Percentiles rank a stretch among this genome's conserved stretches.
These are phyloP conservation scores for Smutsia gigantea DNA, from an alignment of 2,797 vertebrate genomes.

Conservation along the genomic window DNA sequence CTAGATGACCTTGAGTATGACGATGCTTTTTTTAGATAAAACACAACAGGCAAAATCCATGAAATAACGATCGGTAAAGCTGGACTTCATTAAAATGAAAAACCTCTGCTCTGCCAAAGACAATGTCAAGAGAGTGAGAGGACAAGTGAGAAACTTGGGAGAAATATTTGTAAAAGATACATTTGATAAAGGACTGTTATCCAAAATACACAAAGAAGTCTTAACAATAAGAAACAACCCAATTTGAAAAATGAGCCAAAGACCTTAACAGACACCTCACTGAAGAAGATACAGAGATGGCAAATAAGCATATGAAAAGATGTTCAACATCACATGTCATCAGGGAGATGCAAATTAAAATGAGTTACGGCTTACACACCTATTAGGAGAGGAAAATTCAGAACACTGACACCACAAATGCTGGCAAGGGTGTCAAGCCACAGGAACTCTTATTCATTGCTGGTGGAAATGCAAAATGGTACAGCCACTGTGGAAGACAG, in stretches of 20 bases:
- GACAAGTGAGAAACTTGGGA: background rate
- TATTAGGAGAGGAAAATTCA: background rate
- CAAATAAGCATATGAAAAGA: background rate
- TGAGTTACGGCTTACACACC: background rate
- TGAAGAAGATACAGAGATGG: background rate
- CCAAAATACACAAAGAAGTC: conserved; percentile 10
- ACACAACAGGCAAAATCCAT: background rate
- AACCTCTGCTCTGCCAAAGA: background rate
- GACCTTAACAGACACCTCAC: background rate
- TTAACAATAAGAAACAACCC: background rate
- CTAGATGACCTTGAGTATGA: background rate
- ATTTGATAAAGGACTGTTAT: background rate
- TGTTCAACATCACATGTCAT: background rate
- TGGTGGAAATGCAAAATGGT: background rate
- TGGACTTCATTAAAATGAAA: background rate
- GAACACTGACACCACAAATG: background rate
- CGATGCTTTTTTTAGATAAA: background rate
- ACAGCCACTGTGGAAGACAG: background rate
- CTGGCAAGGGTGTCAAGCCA: background rate
- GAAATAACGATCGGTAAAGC: background rate
- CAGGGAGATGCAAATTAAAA: background rate
- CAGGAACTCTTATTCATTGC: background rate
- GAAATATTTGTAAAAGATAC: background rate
- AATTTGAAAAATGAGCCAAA: background rate
- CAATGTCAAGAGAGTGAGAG: background rate